Base-by-base conservation (phyloP, 2,888 invertebrate genomes). In the Lapara coniferarum region DNA sequence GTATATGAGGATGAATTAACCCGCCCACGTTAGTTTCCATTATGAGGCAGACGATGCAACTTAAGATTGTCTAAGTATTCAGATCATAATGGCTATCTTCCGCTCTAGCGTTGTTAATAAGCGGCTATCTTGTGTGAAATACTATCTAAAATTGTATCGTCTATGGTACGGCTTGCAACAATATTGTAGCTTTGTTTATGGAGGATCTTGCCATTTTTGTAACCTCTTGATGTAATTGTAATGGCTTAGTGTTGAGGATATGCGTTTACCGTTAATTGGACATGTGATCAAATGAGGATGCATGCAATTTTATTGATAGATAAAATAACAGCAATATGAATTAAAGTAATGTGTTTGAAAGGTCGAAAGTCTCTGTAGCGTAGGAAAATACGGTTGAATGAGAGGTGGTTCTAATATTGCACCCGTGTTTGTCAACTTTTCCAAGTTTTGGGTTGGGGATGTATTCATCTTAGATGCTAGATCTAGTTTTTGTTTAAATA, bases 51-150 rank as follows among this genome's bases (percentile, higher is more conserved):
- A 49, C 57, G 55, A 55, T 55, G 19, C 49, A 63, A 49, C 46
- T 49, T 19, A 63, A 63, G 63, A 63, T 63, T 63, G 46, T 63
- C 63, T 49, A 49, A 63, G 63, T 46, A 63, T 63, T 63, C 59
- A 44, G 59, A 44, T 44, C 49, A 19, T 63, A 63, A 63, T 63
- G 44, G 46, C n/a, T 16, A 19, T 46, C 63, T 63, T 63, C 63
- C 63, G 63, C 19, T 63, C 63, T 63, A 49, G 19, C 44, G 59
- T 46, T 37, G 49, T 46, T 63, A 63, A 63, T 63, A 49, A 63
- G 63, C 63, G 63, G 63, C 19, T 49, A 63, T 63, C 63, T 55
- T 49, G 63, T 49, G 63, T 63, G 63, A 63, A 63, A 49, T 49
- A 19, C 19, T 63, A 63, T 63, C 63, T 63, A 8, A 63, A 63